Conservation (phyloP, 1,140 invertebrate species). For the Papilio polytes region DNA sequence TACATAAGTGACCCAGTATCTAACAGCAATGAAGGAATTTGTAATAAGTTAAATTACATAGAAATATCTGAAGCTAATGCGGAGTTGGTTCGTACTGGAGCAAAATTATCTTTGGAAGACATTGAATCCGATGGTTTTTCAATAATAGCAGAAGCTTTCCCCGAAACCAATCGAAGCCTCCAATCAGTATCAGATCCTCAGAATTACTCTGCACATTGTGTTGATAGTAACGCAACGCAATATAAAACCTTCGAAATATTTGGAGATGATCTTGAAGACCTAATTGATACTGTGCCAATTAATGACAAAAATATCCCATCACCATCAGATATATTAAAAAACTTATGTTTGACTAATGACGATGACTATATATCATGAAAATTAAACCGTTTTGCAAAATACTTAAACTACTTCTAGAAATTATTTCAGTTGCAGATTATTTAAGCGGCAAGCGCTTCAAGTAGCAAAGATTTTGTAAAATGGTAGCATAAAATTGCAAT, state of each 20-base stretch:
- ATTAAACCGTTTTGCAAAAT: constrained; percentile 39
- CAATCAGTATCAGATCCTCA: constrained; percentile 35
- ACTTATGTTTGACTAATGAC: constrained; percentile 79
- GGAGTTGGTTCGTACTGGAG: constrained; percentile 72
- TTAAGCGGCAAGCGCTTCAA: too few relatives aligned
- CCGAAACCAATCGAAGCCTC: constrained; percentile 42
- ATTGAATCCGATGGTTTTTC: constrained; percentile 77
- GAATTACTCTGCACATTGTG: constrained; percentile 37
- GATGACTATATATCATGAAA: constrained; percentile 51
- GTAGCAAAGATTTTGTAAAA: too few relatives aligned
- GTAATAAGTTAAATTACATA: constrained; percentile 48
- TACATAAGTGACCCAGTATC: constrained; percentile 38
- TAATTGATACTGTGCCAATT: constrained; percentile 66
- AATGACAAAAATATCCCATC: constrained; percentile 77
- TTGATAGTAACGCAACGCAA: constrained; percentile 22
- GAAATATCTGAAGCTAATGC: constrained; percentile 75
- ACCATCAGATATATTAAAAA: constrained; percentile 82
- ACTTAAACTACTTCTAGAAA: not conserved
- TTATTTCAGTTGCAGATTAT: not conserved
- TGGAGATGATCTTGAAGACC: constrained; percentile 59
- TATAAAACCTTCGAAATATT: constrained; percentile 51
- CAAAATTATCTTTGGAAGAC: constrained; percentile 76
- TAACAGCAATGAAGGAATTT: constrained; percentile 37
- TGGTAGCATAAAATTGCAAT: too few relatives aligned
- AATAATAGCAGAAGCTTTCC: constrained; percentile 64